Conservation (phyloP, 2,113 vertebrate genomes). For the Tringa solitaria region DNA sequence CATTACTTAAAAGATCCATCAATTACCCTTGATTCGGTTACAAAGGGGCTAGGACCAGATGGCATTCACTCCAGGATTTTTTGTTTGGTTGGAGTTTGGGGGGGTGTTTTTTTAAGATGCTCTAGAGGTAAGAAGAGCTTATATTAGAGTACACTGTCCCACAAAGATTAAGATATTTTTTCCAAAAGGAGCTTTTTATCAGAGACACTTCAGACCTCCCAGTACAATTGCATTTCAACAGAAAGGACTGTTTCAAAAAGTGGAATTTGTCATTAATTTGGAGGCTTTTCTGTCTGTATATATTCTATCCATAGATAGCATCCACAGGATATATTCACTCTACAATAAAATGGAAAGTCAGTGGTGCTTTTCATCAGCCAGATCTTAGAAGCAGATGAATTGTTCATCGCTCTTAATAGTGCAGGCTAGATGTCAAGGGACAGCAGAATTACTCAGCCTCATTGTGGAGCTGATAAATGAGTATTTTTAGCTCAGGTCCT, state of each 20-base stretch:
- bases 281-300: not conserved
- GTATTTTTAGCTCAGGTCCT: not conserved
- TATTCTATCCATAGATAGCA: not conserved
- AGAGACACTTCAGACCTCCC: not conserved
- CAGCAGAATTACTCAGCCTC: not conserved
- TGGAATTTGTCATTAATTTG: not conserved
- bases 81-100: not conserved
- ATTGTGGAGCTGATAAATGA: not conserved
- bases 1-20: not conserved
- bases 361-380: not conserved
- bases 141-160: not conserved
- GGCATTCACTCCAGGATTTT: not conserved
- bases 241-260: not conserved
- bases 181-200: not conserved
- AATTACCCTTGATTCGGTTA: not conserved
- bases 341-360: not conserved
- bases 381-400: not conserved
- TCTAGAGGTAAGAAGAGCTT: not conserved
- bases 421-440: not conserved
- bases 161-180: not conserved
- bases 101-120: not conserved
- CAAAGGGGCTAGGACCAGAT: not conserved
- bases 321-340: not conserved
- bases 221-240: not conserved
- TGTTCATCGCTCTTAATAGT: not conserved